Evolutionary conservation across 2,113 vertebrate species (phyloP), one percentile per base, ranked within the genome.

Genomic region (Kryptolebias marmoratus): DNA sequence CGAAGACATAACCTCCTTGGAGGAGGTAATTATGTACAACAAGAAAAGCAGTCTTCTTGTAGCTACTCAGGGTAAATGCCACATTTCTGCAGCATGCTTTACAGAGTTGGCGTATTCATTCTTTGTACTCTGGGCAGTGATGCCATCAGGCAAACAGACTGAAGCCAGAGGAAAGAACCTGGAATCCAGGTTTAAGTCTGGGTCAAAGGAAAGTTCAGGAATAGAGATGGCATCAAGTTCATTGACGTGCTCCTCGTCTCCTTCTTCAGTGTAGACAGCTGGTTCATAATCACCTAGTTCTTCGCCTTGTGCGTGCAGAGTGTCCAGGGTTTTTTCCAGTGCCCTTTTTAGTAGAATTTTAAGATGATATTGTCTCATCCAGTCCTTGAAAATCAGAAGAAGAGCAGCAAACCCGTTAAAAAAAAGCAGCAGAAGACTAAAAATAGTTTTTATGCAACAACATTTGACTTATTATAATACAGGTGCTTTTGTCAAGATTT

Each of bases 221-320:
- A 91, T 75, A 18, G 86, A 84, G 59, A 93, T 84, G 42, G 75
- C 57, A 13, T 93, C 90, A 10, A 91, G 71, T 4, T 87, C 56
- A 16, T 11, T 28, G 30, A 11, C 30, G 2, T 12, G 44, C 11
- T 18, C 49, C 0, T 2, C 1, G 18, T 85, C 60, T 44, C 79
- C 88, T 65, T 94, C 91, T 9, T 90, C 77, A 6, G 82, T 60
- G 12, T 93, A 93, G 11, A 71, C 66, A 52, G 55, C 69, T 9
- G 90, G 90, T 32, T 32, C 3, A 45, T 92, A 85, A 70, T 90
- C 62, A 1, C 3, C 15, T 28, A 78, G 61, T 49, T 90, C 85
- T n/a, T 73, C 56, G 14, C 16, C 82, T 28, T 2, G 44, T 4
- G 18, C 6, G 39, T 85, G 22, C 4, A 82, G 54, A 9, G 1